Evolutionary conservation across 2,888 invertebrate species (phyloP).

Genomic region (Heliconius charithonia): DNA sequence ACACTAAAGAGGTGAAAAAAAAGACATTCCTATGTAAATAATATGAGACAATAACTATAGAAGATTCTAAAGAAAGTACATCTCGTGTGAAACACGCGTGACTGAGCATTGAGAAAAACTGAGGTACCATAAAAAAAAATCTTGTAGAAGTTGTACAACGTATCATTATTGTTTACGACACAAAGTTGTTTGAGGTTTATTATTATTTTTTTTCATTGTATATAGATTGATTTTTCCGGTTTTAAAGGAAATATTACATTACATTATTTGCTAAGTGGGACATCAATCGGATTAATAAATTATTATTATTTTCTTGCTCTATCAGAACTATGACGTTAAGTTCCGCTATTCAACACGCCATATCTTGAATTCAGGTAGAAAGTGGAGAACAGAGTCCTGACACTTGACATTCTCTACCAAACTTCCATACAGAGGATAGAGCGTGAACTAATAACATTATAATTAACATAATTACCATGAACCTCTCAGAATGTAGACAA

Average conservation of each 20-base stretch:
- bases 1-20: neutral
- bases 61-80: constrained; percentile 21
- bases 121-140: neutral
- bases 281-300: no score
- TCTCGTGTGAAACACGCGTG: constrained; percentile 23
- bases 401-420: neutral
- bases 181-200: neutral
- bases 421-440: neutral
- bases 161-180: neutral
- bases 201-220: neutral
- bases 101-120: constrained; percentile 28
- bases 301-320: no score
- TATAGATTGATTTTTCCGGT: neutral
- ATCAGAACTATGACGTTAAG: no score
- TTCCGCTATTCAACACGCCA: neutral
- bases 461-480: neutral
- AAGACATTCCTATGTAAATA: constrained; percentile 15
- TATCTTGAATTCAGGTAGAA: neutral
- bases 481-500: neutral
- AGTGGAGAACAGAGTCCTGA: neutral
- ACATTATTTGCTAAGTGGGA: neutral
- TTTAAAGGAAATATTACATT: neutral
- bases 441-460: neutral
- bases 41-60: neutral
- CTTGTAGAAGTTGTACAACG: neutral